These are phyloP conservation scores for Nomada flava DNA, from an alignment of 2,888 invertebrate genomes.

Conservation along the genomic window DNA sequence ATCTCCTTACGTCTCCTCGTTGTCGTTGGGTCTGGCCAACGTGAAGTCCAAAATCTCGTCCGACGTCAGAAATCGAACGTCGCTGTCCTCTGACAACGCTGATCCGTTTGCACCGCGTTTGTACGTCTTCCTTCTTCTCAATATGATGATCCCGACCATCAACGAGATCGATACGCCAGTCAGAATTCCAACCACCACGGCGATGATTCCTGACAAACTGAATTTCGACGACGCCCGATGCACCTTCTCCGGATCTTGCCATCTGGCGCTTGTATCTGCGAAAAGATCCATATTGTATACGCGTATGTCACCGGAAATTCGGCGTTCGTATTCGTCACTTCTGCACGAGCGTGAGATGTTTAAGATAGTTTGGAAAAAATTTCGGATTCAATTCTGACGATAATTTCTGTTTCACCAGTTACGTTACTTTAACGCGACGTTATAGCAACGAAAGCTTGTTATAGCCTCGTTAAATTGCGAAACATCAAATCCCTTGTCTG, in stretches of 20 bases:
- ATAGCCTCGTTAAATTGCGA: no score
- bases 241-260: constrained; percentile 44
- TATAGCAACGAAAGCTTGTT: no score
- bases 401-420: no score
- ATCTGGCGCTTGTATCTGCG: constrained; percentile 39
- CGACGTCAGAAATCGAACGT: constrained; percentile 86
- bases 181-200: constrained; percentile 73
- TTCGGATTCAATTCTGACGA: no score
- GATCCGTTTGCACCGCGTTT: constrained; percentile 77
- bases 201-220: constrained; percentile 66
- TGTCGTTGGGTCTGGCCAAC: constrained; percentile 81
- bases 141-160: constrained; percentile 62
- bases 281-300: background rate
- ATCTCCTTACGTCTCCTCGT: constrained; percentile 70
- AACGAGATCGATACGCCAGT: constrained; percentile 70
- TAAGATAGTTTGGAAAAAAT: no score
- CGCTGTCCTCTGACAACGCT: constrained; percentile 84
- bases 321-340: no score
- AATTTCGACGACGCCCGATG: constrained; percentile 30
- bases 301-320: no score
- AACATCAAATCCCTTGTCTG: no score
- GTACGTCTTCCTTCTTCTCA: constrained; percentile 72
- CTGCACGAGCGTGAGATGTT: no score
- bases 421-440: no score
- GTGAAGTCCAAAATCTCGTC: constrained; percentile 86